Percentiles rank a stretch among this genome's conserved stretches.
Evolutionary conservation across 1,140 invertebrate species (phyloP).

Genomic region (Copidosoma floridanum): DNA sequence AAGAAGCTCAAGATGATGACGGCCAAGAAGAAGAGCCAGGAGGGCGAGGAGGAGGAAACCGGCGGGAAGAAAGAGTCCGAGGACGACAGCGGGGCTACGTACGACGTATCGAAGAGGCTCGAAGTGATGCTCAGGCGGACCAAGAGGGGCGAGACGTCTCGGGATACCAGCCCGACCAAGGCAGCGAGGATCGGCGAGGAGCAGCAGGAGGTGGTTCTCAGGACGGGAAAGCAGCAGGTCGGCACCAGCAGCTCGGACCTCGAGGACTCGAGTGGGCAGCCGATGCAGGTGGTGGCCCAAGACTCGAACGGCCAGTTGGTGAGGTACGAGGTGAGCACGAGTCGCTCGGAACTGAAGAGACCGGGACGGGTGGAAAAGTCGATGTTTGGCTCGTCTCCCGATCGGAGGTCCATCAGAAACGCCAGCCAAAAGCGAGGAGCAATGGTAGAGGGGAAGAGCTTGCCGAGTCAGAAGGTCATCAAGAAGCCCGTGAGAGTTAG

Average conservation of each 20-base stretch:
- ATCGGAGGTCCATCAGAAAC: too few species aligned
- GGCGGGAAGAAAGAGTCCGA: conserved; percentile 29
- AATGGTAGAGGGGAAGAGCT: conserved; percentile 5
- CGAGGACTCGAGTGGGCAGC: conserved; percentile 39
- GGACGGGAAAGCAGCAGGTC: conserved; percentile 32
- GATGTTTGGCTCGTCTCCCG: too few species aligned
- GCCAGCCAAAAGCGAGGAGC: conserved; percentile 14
- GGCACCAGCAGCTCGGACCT: conserved; percentile 46
- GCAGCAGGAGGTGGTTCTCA: neutral
- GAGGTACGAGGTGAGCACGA: conserved; percentile 36
- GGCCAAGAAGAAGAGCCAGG: conserved; percentile 1
- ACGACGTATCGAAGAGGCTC: conserved; percentile 7
- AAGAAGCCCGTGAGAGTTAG: neutral
- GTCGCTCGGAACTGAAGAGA: conserved; percentile 29
- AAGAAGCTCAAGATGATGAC: conserved; percentile 34
- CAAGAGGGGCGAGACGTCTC: conserved; percentile 5
- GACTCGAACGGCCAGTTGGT: conserved; percentile 26
- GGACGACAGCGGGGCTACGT: neutral
- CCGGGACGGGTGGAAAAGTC: conserved; percentile 30
- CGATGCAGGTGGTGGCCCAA: conserved; percentile 3
- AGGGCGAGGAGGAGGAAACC: conserved; percentile 24
- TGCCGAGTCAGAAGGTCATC: conserved; percentile 7
- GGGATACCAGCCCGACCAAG: conserved; percentile 18
- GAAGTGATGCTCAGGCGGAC: conserved; percentile 12
- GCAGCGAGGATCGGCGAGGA: too few species aligned